Conservation (phyloP, 2,113 vertebrate genomes). For the Perognathus longimembris region DNA sequence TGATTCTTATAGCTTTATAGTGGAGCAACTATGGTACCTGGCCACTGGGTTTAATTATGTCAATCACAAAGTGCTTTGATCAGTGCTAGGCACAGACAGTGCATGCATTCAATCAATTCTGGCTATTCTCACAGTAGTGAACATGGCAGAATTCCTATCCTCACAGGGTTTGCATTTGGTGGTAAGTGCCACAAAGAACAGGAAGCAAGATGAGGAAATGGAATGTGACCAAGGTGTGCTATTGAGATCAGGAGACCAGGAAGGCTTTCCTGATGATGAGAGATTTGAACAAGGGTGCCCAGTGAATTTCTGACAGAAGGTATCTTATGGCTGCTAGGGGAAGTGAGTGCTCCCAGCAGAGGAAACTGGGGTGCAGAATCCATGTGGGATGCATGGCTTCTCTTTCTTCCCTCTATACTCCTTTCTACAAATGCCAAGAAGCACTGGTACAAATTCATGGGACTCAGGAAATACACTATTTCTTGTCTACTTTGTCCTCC, state of each 20-base stretch:
- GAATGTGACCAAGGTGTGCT: not conserved
- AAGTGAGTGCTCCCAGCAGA: not conserved
- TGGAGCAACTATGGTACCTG: not conserved
- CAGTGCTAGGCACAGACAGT: not conserved
- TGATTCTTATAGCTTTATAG: not conserved
- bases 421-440: not conserved
- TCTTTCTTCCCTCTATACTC: not conserved
- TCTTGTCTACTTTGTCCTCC: too few species aligned
- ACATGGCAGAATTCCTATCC: not conserved
- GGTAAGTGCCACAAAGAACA: not conserved
- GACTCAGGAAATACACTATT: not conserved
- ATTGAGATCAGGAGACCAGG: not conserved
- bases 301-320: not conserved
- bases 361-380: not conserved
- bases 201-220: not conserved
- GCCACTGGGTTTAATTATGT: not conserved
- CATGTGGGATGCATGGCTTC: not conserved
- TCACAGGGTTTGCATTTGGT: not conserved
- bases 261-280: not conserved
- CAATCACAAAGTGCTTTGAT: not conserved
- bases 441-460: not conserved
- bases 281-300: not conserved
- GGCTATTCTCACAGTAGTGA: not conserved
- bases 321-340: not conserved
- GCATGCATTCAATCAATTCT: fast-evolving